Percentiles rank a stretch among this genome's conserved stretches.
phyloP scores from a whole-genome alignment of 64 coral and sea anemone species.

The Pocillopora damicornis region DNA sequence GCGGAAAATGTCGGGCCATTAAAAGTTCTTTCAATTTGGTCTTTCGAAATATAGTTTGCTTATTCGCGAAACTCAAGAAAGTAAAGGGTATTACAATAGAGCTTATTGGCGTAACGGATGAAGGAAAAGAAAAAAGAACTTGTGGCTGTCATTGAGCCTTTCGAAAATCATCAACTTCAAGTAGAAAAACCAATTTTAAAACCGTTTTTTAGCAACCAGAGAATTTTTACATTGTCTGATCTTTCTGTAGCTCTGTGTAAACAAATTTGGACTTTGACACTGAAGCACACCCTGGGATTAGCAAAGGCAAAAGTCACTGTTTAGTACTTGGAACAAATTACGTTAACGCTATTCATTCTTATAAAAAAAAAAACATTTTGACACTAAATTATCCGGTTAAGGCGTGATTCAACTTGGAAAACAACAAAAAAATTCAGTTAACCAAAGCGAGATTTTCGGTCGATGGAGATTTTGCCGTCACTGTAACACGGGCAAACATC shows the following conservation, averaged over 20 bases:
- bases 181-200: neutral
- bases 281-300: neutral
- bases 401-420: too few species aligned
- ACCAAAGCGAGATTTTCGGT: too few species aligned
- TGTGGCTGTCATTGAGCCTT: neutral
- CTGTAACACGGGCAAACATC: too few species aligned
- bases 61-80: too few species aligned
- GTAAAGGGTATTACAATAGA: too few species aligned
- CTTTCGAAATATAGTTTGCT: too few species aligned
- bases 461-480: too few species aligned
- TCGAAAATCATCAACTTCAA: neutral
- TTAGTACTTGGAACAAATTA: neutral
- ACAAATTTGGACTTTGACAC: slow-evolving; percentile 33
- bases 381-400: too few species aligned
- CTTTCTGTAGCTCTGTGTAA: neutral
- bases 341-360: neutral
- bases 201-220: neutral
- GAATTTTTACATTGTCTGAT: neutral
- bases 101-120: too few species aligned
- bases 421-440: too few species aligned
- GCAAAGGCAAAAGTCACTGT: neutral
- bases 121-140: neutral
- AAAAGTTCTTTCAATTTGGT: neutral
- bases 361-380: too few species aligned
- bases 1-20: neutral